Conservation (phyloP, 2,888 invertebrate species). For the Plebejus anna region DNA sequence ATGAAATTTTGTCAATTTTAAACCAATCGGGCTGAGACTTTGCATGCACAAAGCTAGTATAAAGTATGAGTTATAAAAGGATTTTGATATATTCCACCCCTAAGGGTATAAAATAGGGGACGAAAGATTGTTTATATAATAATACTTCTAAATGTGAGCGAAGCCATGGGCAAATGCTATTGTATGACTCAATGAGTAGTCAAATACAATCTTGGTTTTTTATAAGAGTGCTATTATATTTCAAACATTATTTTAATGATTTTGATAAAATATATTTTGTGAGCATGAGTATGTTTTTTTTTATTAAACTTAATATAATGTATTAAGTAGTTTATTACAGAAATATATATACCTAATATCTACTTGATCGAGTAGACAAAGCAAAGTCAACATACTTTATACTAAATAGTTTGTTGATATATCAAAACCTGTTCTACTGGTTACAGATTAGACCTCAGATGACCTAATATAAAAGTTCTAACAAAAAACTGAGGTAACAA, state of each 20-base stretch:
- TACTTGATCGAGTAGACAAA: constrained; percentile 10
- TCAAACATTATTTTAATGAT: constrained; percentile 1
- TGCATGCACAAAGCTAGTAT: too few relatives aligned
- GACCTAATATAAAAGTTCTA: constrained; percentile 10
- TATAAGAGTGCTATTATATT: neutral
- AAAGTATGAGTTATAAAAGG: too few relatives aligned
- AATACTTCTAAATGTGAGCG: too few relatives aligned
- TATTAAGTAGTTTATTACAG: neutral
- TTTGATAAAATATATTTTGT: neutral
- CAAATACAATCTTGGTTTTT: neutral
- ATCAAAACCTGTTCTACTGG: constrained; percentile 13
- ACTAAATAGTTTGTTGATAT: constrained; percentile 11
- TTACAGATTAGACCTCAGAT: constrained; percentile 11
- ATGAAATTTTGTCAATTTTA: too few relatives aligned
- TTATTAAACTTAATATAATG: neutral
- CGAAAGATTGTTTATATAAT: too few relatives aligned
- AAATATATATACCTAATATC: constrained; percentile 7
- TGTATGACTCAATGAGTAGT: too few relatives aligned
- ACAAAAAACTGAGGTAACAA: neutral
- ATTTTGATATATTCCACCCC: too few relatives aligned
- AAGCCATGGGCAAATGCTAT: too few relatives aligned
- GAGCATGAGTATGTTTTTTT: neutral
- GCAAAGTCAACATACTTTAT: constrained; percentile 17
- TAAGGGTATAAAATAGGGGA: too few relatives aligned
- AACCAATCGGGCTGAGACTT: too few relatives aligned